Percentiles rank a stretch among this genome's conserved stretches.
Evolutionary conservation across 2,797 vertebrate species (phyloP).

Genomic region (Novumbra hubbsi): DNA sequence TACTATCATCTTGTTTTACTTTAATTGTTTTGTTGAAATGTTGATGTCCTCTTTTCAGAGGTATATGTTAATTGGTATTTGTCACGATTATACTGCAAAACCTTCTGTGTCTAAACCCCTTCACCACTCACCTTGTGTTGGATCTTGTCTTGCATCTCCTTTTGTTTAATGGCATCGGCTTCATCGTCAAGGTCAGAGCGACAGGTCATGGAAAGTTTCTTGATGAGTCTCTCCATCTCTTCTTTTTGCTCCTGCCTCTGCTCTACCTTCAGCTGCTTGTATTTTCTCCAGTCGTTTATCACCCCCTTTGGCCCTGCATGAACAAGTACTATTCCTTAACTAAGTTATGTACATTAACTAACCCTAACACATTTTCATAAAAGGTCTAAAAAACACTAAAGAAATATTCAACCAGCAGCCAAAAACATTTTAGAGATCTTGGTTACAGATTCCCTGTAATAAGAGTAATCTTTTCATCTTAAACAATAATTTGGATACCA

Average conservation of each 20-base stretch:
- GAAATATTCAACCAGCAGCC: too few species aligned
- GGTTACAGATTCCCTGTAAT: too few species aligned
- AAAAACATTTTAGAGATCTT: too few species aligned
- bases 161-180: conserved; percentile 84
- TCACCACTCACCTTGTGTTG: conserved; percentile 83
- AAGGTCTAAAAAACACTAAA: too few species aligned
- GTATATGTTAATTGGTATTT: not conserved
- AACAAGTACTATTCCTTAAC: conserved; percentile 4
- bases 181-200: conserved; percentile 89
- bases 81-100: not conserved
- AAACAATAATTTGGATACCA: too few species aligned
- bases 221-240: conserved; percentile 93
- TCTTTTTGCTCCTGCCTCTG: conserved; percentile 90
- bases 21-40: not conserved
- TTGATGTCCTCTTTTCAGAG: not conserved
- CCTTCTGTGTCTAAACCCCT: not conserved
- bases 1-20: not conserved
- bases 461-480: too few species aligned
- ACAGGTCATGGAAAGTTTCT: conserved; percentile 92
- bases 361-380: not conserved
- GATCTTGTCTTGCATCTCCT: conserved; percentile 88
- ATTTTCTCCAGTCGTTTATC: conserved; percentile 96
- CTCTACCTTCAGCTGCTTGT: conserved; percentile 94
- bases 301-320: conserved; percentile 92
- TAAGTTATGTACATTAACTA: not conserved